Evolutionary conservation across 2,113 vertebrate species (phyloP).

Genomic region (Manacus vitellinus): DNA sequence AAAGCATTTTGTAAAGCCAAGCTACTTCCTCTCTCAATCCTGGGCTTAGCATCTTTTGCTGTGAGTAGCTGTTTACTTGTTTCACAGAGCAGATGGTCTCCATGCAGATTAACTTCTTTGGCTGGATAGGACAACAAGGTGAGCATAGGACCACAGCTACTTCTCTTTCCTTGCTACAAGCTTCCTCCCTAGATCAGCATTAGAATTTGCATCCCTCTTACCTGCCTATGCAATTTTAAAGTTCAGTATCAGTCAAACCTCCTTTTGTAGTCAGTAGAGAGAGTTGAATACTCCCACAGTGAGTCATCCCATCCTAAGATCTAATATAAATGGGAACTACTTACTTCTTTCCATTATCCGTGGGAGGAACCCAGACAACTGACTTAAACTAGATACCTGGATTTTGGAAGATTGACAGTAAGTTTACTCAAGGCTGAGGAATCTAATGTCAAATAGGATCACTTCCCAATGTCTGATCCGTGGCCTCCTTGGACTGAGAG

Average conservation of each 20-base stretch:
- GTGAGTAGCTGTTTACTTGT: neutral
- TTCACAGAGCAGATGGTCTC: neutral
- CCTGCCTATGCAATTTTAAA: neutral
- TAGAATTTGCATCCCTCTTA: neutral
- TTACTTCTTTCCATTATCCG: neutral
- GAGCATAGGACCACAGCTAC: neutral
- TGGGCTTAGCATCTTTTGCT: neutral
- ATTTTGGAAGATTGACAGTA: neutral
- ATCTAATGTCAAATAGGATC: neutral
- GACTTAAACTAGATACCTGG: neutral
- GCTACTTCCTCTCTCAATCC: neutral
- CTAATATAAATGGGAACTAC: neutral
- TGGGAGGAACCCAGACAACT: neutral
- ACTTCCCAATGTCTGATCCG: neutral
- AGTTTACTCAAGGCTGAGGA: neutral
- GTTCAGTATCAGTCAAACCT: neutral
- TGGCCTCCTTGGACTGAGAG: neutral
- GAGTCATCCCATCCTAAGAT: neutral
- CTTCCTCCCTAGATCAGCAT: neutral
- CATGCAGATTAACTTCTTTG: neutral
- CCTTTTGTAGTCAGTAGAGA: neutral
- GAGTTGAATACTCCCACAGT: neutral
- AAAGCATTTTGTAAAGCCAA: neutral
- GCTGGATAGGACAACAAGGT: neutral
- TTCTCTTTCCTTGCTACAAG: neutral